These are phyloP conservation scores for Hydrozoanthus gracilis DNA, from an alignment of 92 coral and sea anemone genomes.

Conservation along the genomic window DNA sequence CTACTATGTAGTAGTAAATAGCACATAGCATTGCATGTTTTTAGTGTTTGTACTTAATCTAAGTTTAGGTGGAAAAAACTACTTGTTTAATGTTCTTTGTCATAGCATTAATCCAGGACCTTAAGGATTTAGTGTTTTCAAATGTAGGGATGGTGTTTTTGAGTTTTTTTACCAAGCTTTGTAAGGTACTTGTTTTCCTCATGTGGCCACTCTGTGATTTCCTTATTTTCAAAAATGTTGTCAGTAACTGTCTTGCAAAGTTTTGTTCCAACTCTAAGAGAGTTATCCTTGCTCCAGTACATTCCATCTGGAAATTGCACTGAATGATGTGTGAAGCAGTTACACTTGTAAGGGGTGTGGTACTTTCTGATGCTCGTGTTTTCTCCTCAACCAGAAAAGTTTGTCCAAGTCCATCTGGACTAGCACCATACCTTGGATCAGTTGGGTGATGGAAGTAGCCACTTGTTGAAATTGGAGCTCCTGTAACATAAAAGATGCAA, in stretches of 20 bases:
- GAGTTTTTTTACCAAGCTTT: constrained; percentile 47
- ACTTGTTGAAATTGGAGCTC: constrained; percentile 48
- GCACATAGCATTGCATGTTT: no score
- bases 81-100: constrained; percentile 41
- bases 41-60: no score
- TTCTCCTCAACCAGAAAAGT: constrained; percentile 51
- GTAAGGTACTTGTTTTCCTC: constrained; percentile 49
- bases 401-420: constrained; percentile 51
- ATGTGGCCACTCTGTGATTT: constrained; percentile 44
- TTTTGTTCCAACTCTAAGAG: constrained; percentile 50
- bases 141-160: constrained; percentile 47
- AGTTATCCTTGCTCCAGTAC: constrained; percentile 48
- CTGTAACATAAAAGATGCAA: no score
- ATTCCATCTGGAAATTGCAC: constrained; percentile 60
- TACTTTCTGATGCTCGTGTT: constrained; percentile 42
- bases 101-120: constrained; percentile 62
- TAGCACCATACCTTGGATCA: constrained; percentile 47
- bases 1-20: no score
- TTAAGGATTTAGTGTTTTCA: constrained; percentile 43
- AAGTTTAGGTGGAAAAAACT: constrained; percentile 32
- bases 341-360: constrained; percentile 52
- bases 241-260: constrained; percentile 48
- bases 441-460: constrained; percentile 48
- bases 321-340: constrained; percentile 50
- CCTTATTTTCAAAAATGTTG: constrained; percentile 24